These are phyloP conservation scores for Procambarus clarkii DNA, from an alignment of 1,140 invertebrate genomes.

Conservation along the genomic window DNA sequence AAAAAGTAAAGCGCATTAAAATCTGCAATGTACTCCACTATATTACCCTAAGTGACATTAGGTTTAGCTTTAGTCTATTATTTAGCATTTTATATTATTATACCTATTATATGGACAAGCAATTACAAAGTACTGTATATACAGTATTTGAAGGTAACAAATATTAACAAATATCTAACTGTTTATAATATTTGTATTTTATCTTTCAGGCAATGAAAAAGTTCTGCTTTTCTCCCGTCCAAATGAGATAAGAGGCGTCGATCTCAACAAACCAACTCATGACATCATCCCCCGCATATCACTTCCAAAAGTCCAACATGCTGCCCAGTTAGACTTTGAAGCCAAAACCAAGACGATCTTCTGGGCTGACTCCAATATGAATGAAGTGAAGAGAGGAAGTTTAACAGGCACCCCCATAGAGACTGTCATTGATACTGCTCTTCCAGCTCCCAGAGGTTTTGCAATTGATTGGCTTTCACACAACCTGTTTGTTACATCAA, in stretches of 20 bases:
- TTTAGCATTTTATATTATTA: too few relatives aligned
- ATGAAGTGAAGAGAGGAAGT: conserved; percentile 84
- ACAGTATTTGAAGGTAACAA: too few relatives aligned
- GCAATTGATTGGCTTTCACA: conserved; percentile 86
- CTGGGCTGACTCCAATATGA: conserved; percentile 84
- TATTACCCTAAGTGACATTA: too few relatives aligned
- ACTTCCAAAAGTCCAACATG: conserved; percentile 78
- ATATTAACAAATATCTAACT: too few relatives aligned
- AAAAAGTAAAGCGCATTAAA: too few relatives aligned
- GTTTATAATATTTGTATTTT: background rate
- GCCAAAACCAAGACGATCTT: conserved; percentile 83
- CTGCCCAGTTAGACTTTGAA: conserved; percentile 83
- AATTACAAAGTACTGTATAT: too few relatives aligned
- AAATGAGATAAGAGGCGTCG: conserved; percentile 90
- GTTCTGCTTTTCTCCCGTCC: conserved; percentile 66
- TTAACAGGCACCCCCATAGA: conserved; percentile 82
- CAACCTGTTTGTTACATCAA: conserved; percentile 68
- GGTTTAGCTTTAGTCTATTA: too few relatives aligned
- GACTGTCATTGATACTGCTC: conserved; percentile 86
- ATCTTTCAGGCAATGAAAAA: conserved; percentile 66
- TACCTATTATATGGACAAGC: too few relatives aligned
- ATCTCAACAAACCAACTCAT: conserved; percentile 84
- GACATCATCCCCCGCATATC: conserved; percentile 85
- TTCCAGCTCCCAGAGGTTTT: conserved; percentile 78
- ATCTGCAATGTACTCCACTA: too few relatives aligned